Evolutionary conservation across 2,113 vertebrate genomes (phyloP).

Genomic region (Phalacrocorax pelagicus): DNA sequence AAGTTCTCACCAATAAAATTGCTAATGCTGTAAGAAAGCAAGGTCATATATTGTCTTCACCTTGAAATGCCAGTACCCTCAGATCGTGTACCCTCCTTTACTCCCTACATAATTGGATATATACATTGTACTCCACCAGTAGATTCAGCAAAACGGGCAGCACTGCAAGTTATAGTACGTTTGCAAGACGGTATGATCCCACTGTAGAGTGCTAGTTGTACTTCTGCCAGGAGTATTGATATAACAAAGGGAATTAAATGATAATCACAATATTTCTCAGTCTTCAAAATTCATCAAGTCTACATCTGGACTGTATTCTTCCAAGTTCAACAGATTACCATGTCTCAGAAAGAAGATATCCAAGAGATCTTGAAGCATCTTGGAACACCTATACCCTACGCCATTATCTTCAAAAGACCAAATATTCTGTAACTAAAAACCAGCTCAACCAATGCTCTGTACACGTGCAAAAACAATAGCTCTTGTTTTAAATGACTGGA

Average conservation of each 20-base stretch:
- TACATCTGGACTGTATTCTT: not conserved
- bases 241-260: not conserved
- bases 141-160: not conserved
- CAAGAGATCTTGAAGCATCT: not conserved
- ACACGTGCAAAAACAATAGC: not conserved
- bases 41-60: not conserved
- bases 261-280: not conserved
- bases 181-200: not conserved
- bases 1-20: not conserved
- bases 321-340: not conserved
- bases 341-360: not conserved
- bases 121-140: accelerated
- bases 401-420: not conserved
- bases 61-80: not conserved
- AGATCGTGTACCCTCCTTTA: not conserved
- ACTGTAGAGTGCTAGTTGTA: not conserved
- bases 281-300: not conserved
- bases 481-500: not conserved
- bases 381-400: not conserved
- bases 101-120: not conserved
- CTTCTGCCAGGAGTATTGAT: not conserved
- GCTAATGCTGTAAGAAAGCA: not conserved
- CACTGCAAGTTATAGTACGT: not conserved
- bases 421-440: not conserved
- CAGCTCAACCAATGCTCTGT: not conserved